Conservation (phyloP, 2,888 invertebrate species). For the Silvanus unidentatus region DNA sequence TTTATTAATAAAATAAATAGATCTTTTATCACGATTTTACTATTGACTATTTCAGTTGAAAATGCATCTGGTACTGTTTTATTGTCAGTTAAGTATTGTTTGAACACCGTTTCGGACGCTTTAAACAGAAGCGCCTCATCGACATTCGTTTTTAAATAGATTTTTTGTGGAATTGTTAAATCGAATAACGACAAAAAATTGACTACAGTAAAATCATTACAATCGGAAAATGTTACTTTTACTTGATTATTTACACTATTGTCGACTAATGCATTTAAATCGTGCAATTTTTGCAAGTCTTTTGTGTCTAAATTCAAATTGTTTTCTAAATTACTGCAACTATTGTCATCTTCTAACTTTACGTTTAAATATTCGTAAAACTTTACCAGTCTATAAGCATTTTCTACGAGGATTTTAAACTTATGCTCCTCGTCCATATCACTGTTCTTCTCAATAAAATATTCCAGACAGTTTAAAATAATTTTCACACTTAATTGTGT, state of each 20-base stretch:
- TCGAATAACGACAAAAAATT: conserved; percentile 55
- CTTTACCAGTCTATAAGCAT: conserved; percentile 28
- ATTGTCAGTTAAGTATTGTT: conserved; percentile 31
- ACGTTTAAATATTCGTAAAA: conserved; percentile 29
- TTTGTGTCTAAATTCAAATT: conserved; percentile 47
- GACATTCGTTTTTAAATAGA: conserved; percentile 44
- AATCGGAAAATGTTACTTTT: conserved; percentile 50
- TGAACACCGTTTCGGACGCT: conserved; percentile 41
- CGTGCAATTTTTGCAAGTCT: conserved; percentile 59
- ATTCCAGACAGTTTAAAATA: conserved; percentile 50
- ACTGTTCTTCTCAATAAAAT: conserved; percentile 37
- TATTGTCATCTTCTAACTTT: conserved; percentile 29
- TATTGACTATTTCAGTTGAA: conserved; percentile 26
- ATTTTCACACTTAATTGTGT: conserved; percentile 59
- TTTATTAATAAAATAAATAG: conserved; percentile 65
- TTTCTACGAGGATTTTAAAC: conserved; percentile 11
- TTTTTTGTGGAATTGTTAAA: conserved; percentile 31
- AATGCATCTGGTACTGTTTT: conserved; percentile 28
- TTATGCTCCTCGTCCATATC: conserved; percentile 11
- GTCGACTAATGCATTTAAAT: conserved; percentile 53
- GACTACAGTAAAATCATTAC: conserved; percentile 47
- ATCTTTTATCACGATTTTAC: conserved; percentile 57
- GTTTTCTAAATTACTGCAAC: conserved; percentile 17
- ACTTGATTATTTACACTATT: conserved; percentile 38
- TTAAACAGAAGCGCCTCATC: conserved; percentile 42